Conservation (phyloP, 2,797 vertebrate genomes). For the Coreius guichenoti region DNA sequence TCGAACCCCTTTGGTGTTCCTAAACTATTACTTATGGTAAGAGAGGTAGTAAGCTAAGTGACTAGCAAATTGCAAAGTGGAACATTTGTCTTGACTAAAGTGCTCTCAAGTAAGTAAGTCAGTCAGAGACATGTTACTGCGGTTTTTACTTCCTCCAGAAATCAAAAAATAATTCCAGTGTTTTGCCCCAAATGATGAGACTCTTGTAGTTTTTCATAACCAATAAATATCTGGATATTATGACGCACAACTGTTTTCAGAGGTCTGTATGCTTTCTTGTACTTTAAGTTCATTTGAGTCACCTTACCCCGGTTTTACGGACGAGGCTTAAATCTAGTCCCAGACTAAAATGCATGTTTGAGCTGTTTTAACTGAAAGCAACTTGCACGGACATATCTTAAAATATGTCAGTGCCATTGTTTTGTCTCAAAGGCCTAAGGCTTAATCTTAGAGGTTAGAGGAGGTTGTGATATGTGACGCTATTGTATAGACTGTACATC, state of each 20-base stretch:
- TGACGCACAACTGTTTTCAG: background rate
- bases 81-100: slow-evolving; percentile 70
- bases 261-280: background rate
- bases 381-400: too few relatives aligned
- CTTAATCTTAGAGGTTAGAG: too few relatives aligned
- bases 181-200: background rate
- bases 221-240: background rate
- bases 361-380: too few relatives aligned
- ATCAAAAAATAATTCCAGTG: slow-evolving; percentile 35
- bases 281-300: background rate
- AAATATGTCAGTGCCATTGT: too few relatives aligned
- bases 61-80: slow-evolving; percentile 78
- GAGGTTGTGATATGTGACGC: background rate
- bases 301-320: background rate
- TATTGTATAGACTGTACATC: background rate
- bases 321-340: too few relatives aligned
- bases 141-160: slow-evolving; percentile 48
- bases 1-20: slow-evolving; percentile 54
- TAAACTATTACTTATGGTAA: background rate
- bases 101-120: slow-evolving; percentile 60
- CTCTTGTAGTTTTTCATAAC: background rate
- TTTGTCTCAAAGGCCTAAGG: too few relatives aligned
- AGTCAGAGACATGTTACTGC: slow-evolving; percentile 10
- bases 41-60: slow-evolving; percentile 67
- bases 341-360: too few relatives aligned